Base-by-base conservation (phyloP, 2,797 vertebrate genomes). In the Sebastes trivittatus region DNA sequence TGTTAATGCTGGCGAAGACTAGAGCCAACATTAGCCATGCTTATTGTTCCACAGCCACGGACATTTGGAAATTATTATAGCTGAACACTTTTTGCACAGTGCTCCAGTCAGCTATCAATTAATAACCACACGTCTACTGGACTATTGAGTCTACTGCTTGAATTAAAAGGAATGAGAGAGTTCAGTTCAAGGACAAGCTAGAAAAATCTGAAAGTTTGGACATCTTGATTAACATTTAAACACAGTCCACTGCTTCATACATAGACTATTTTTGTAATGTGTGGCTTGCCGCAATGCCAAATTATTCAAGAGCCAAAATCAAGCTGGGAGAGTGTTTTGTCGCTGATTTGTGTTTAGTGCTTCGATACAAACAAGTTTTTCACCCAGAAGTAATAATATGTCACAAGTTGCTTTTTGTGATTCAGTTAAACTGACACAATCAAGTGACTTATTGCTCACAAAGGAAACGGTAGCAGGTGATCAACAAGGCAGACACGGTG, bases 31-130 rank as follows among this genome's bases (percentile, higher is more conserved):
- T 92, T 84, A 86, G 32, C 65, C 52, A 78, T 84, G 82, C 81
- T 71, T 68, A 88, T 87, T 88, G 77, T 89, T 87, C 82, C 49
- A 75, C 71, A 59, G 77, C 70, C 78, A 81, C 10, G 1, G 54
- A 71, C 36, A 71, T 82, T 78, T 80, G 9, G 54, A 82, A 84
- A 85, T 77, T 23, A 79, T 68, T 73, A 56, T 36, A 80, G 58
- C 52, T 11, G n/a, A 58, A 38, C 62, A 2, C 54, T 72, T 84
- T 70, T 61, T 59, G 9, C 32, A 69, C 16, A 56, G 38, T 38
- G 59, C 75, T 71, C 34, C 38, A 61, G 46, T 67, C 27, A 22
- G 62, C 55, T 56, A 65, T 88, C 56, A 81, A 70, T 84, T 72
- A 87, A 80, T 87, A 77, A 87, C n/a, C 25, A 66, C 60, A 65